Base-by-base conservation (phyloP, 2,888 invertebrate genomes). In the Acanthosepion pharaonis region DNA sequence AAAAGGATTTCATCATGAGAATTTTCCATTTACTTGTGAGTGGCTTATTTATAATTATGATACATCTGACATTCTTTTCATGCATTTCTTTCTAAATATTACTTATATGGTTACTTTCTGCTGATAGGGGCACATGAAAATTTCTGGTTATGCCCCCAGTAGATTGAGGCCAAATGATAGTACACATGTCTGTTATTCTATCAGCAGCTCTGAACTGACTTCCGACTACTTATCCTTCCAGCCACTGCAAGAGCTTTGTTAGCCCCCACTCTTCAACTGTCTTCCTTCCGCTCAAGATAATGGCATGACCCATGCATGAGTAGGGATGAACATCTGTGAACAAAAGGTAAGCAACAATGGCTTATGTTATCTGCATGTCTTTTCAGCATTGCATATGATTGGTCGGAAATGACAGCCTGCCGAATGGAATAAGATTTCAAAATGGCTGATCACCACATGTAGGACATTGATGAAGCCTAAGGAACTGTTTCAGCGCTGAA, bases 401-500 rank as follows among this genome's bases (percentile, higher is more conserved):
- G n/a, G 78, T 78, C 78, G n/a, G 78, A 78, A 78, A 78, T 78
- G n/a, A 78, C n/a, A 33, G 78, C 78, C 78, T 78, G 78, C 15
- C n/a, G n/a, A n/a, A 78, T n/a, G 15, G n/a, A 5, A 78, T 78
- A 33, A 78, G 33, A 78, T 78, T 78, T 78, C 11, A 78, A 78
- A 78, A 78, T 78, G 78, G 78, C n/a, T 15, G 78, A 78, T 33
- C n/a, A 78, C n/a, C 20, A n/a, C 78, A n/a, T 25, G 25, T 64
- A 23, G 25, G 64, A 64, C 23, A 64, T 4, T 8, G 64, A 28
- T 78, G 78, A 78, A 78, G n/a, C 18, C 78, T n/a, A 78, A 78
- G 78, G 78, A 78, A 78, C 78, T 78, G 78, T n/a, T n/a, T 78
- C n/a, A 78, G n/a, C n/a, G 78, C n/a, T 78, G 78, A 78, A 78